Evolutionary conservation across 2,888 invertebrate genomes (phyloP).

Genomic region (Allophyes oxyacanthae): DNA sequence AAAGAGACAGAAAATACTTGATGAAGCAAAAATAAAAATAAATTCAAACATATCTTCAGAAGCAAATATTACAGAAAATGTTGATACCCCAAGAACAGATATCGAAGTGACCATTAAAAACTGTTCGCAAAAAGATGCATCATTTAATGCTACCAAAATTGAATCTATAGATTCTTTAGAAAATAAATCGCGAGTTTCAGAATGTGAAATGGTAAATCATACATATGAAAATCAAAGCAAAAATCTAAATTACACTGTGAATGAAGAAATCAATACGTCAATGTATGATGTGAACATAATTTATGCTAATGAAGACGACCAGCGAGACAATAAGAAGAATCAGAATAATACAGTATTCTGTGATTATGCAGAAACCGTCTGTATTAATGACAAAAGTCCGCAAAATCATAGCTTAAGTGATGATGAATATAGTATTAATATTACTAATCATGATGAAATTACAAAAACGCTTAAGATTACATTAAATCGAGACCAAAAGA

Average conservation of each 20-base stretch:
- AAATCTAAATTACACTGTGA: not conserved
- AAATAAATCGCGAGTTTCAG: too few relatives aligned
- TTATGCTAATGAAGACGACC: conserved; percentile 9
- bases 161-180: too few relatives aligned
- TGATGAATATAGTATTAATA: not conserved
- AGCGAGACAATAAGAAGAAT: not conserved
- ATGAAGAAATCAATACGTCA: not conserved
- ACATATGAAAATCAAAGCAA: not conserved
- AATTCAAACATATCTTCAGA: too few relatives aligned
- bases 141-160: not conserved
- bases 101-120: too few relatives aligned
- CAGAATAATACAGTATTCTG: conserved; percentile 3
- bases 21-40: too few relatives aligned
- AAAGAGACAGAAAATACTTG: too few relatives aligned
- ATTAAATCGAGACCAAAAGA: conserved; percentile 23
- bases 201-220: too few relatives aligned
- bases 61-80: too few relatives aligned
- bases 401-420: not conserved
- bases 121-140: too few relatives aligned
- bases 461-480: conserved; percentile 6
- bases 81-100: too few relatives aligned
- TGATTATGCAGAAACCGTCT: conserved; percentile 23
- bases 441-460: not conserved
- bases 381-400: not conserved
- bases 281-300: conserved; percentile 24